Percentiles rank a stretch among this genome's conserved stretches.
phyloP scores from a whole-genome alignment of 1,140 invertebrate species.

The Melanaphis sacchari region DNA sequence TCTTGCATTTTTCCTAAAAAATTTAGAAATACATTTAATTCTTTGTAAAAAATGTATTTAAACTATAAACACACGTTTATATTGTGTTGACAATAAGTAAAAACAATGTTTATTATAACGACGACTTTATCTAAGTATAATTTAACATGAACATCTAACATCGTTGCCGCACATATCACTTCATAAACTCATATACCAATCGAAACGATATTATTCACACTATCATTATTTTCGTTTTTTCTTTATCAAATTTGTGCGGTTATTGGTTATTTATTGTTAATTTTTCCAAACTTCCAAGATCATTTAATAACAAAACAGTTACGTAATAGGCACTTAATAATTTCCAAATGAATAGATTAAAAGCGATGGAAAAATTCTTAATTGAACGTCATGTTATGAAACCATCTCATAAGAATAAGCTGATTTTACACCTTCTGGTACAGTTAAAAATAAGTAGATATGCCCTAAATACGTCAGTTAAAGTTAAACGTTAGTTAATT shows the following conservation, averaged over 20 bases:
- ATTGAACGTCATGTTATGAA: neutral
- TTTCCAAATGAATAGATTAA: neutral
- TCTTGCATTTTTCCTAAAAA: neutral
- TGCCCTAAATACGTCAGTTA: neutral
- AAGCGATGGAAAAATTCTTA: neutral
- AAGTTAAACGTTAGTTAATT: neutral
- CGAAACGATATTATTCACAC: too few species aligned
- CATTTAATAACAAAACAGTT: neutral
- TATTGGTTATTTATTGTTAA: too few species aligned
- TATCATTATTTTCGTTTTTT: neutral
- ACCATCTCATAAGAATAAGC: neutral
- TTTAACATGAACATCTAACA: neutral
- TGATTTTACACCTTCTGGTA: too few species aligned
- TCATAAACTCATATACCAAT: neutral
- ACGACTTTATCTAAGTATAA: neutral
- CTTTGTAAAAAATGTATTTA: neutral
- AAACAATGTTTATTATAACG: neutral
- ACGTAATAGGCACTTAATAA: neutral
- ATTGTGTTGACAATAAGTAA: neutral
- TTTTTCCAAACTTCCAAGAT: neutral
- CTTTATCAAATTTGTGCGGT: neutral
- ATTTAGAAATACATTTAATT: neutral
- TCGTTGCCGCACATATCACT: neutral
- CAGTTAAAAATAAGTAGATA: too few species aligned
- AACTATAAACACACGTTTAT: neutral